Evolutionary conservation across 2,888 invertebrate genomes (phyloP), one percentile per base, ranked within the genome.

Genomic region (Erannis defoliaria): DNA sequence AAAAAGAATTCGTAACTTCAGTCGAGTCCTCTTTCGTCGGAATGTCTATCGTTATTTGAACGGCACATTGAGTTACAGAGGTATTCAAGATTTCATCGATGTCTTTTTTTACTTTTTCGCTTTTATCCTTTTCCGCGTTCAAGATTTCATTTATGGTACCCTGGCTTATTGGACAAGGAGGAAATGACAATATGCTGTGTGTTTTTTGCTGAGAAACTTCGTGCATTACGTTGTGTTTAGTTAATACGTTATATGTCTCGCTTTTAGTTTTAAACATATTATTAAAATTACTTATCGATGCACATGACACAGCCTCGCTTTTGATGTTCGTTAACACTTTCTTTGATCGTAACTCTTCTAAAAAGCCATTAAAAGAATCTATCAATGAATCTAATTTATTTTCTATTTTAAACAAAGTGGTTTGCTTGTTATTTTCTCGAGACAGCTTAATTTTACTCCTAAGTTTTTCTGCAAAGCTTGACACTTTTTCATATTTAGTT

Each of bases 11-110:
- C 1, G 83, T 82, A 16, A 86, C 81, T 73, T 85, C 84, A 19
- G 85, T 86, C n/a, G 80, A 77, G 40, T 74, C 66, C 8, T 90
- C 89, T 73, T 66, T 85, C 0, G 85, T 89, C 1, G 88, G 86
- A 50, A 84, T 77, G 62, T 86, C 84, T 33, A 83, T 75, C 21
- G 73, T 71, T 35, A 85, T 75, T 62, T 81, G 76, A 29, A 80
- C 72, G 12, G 80, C 70, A 62, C 79, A 73, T 14, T 75, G 71
- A 19, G 67, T n/a, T n/a, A n/a, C n/a, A n/a, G n/a, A n/a, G n/a
- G n/a, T 51, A n/a, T 68, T 74, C 14, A 86, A 58, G 26, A 81
- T 75, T 38, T 80, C 73, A 16, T 80, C 78, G 23, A 86, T 79
- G 33, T 84, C 79, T 55, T 59, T 75, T 68, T 80, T 84, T n/a